Percentiles rank a stretch among this genome's conserved stretches.
These are phyloP conservation scores for Alces alces DNA, from an alignment of 2,113 vertebrate genomes.

Conservation along the genomic window DNA sequence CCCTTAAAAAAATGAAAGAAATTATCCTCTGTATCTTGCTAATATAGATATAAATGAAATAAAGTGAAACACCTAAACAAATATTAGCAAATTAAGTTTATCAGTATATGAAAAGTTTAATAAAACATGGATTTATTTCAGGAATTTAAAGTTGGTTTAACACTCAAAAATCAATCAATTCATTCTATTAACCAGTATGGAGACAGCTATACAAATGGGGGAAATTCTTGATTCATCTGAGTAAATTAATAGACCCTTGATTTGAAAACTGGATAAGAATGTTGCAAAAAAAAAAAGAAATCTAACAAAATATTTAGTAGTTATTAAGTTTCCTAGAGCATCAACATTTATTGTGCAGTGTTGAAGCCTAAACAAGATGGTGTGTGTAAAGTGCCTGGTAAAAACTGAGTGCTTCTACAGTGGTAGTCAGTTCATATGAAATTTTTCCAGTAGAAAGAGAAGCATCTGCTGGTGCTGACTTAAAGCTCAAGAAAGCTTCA, in stretches of 20 bases:
- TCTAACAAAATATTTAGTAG: not conserved
- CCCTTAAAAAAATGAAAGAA: not conserved
- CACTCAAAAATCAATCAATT: not conserved
- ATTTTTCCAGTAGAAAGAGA: not conserved
- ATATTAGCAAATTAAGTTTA: not conserved
- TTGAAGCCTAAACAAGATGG: not conserved
- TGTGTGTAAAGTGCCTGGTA: not conserved
- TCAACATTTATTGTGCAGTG: not conserved
- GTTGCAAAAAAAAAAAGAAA: not conserved
- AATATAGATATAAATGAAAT: not conserved
- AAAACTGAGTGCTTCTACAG: not conserved
- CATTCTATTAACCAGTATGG: not conserved
- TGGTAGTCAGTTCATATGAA: not conserved
- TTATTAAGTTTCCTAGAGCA: not conserved
- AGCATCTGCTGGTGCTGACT: not conserved
- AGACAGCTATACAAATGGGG: not conserved
- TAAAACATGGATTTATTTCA: not conserved
- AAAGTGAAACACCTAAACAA: not conserved
- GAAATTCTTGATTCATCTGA: not conserved
- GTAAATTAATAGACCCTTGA: not conserved
- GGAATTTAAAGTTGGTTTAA: not conserved
- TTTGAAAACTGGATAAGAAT: not conserved
- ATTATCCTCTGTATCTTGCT: not conserved
- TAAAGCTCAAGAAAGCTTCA: not conserved
- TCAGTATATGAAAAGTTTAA: not conserved